Evolutionary conservation across 2,797 vertebrate genomes (phyloP).

Genomic region (Apogon hyalosoma): DNA sequence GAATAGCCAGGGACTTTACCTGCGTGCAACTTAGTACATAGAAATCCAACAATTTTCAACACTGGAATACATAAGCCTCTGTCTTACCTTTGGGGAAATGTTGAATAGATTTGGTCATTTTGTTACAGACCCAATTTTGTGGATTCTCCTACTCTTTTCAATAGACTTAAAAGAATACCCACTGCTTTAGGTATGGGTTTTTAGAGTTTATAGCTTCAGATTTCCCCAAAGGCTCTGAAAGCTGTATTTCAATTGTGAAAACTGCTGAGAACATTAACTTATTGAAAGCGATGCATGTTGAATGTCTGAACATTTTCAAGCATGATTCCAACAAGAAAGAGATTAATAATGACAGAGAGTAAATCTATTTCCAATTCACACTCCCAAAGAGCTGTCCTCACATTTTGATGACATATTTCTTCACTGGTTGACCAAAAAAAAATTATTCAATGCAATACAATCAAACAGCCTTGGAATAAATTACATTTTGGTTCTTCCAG

Average conservation of each 20-base stretch:
- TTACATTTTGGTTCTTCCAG: neutral
- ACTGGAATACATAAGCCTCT: slow-evolving; percentile 42
- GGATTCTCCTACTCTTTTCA: neutral
- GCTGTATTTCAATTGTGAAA: slow-evolving; percentile 53
- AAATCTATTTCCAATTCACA: slow-evolving; percentile 21
- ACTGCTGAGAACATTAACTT: slow-evolving; percentile 31
- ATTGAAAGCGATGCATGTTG: slow-evolving; percentile 63
- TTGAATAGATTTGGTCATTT: neutral
- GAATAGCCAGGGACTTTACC: slow-evolving; percentile 40
- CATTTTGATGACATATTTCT: slow-evolving; percentile 32
- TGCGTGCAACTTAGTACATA: slow-evolving; percentile 41
- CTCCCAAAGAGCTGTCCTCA: slow-evolving; percentile 14
- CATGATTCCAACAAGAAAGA: slow-evolving; percentile 46
- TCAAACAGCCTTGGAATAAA: neutral
- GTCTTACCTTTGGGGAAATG: slow-evolving; percentile 57
- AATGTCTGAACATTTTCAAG: slow-evolving; percentile 49
- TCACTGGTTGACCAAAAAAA: slow-evolving; percentile 76
- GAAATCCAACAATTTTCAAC: slow-evolving; percentile 37
- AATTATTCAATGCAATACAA: slow-evolving; percentile 5
- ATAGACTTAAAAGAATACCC: neutral
- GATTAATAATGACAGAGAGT: slow-evolving; percentile 46
- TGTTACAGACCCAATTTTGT: neutral
- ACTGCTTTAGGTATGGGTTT: neutral
- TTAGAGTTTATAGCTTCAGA: slow-evolving; percentile 1
- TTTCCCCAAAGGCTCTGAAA: slow-evolving; percentile 57